phyloP scores from a whole-genome alignment of 2,113 vertebrate genomes.

The human (Homo sapiens) region DNA sequence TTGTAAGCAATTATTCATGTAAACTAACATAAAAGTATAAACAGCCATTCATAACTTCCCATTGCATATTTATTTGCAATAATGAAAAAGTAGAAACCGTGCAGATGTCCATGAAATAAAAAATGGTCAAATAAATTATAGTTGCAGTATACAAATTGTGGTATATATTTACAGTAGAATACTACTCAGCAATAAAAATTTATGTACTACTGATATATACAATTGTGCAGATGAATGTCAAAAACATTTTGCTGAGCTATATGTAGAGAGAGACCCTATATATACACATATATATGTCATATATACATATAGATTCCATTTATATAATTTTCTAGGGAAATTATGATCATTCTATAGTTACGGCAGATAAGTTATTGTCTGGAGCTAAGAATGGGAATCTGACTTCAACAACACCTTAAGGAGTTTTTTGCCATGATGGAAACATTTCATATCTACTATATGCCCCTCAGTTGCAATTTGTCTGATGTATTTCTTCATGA shows the following conservation, averaged over 20 bases:
- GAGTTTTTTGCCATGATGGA: not conserved
- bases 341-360: not conserved
- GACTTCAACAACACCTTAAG: not conserved
- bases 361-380: not conserved
- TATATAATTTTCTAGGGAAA: not conserved
- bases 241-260: not conserved
- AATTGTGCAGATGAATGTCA: not conserved
- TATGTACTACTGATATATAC: not conserved
- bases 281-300: too few species aligned
- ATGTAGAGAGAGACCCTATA: too few species aligned
- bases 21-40: not conserved
- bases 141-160: not conserved
- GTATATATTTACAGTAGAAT: not conserved
- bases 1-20: not conserved
- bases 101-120: not conserved
- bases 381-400: not conserved
- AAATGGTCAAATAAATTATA: not conserved
- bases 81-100: not conserved
- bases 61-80: not conserved
- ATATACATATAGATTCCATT: not conserved
- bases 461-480: not conserved
- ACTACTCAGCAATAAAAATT: not conserved
- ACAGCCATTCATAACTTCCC: not conserved
- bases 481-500: not conserved
- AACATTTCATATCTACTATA: not conserved